These are phyloP conservation scores for Sericinus montela DNA, from an alignment of 2,888 invertebrate genomes.

Conservation along the genomic window DNA sequence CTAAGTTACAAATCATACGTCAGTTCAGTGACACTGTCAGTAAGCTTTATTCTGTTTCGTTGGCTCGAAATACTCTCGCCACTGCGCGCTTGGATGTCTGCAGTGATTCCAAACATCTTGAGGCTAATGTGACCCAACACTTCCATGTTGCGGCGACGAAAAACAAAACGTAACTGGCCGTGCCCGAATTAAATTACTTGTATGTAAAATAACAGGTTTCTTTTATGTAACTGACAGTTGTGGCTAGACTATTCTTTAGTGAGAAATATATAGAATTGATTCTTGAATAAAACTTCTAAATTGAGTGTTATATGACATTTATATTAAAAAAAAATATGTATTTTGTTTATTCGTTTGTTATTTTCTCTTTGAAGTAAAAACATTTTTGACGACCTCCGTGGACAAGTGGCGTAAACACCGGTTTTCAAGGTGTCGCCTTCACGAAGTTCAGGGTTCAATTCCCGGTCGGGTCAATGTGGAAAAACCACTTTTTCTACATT, in stretches of 20 bases:
- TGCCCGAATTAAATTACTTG: background rate
- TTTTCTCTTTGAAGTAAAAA: no score
- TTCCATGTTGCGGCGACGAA: conserved; percentile 8
- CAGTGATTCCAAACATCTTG: conserved; percentile 10
- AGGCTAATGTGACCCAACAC: conserved; percentile 15
- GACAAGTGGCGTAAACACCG: no score
- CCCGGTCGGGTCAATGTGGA: no score
- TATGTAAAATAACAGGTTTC: conserved; percentile 4
- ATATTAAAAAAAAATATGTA: no score
- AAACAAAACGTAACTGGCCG: conserved; percentile 11
- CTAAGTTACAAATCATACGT: conserved; percentile 2
- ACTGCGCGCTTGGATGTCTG: conserved; percentile 8
- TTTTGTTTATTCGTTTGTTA: no score
- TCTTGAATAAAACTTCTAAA: background rate
- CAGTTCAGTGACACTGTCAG: conserved; percentile 15
- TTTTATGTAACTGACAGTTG: background rate
- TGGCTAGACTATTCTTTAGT: background rate
- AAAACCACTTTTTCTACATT: no score
- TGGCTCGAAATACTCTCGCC: conserved; percentile 4
- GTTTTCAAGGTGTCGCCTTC: no score
- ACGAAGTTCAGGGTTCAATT: no score
- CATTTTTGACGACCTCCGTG: no score
- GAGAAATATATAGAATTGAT: background rate
- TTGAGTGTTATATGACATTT: no score
- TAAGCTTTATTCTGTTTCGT: conserved; percentile 17